Conservation (phyloP, 2,888 invertebrate species). For the Hypomecis punctinalis region DNA sequence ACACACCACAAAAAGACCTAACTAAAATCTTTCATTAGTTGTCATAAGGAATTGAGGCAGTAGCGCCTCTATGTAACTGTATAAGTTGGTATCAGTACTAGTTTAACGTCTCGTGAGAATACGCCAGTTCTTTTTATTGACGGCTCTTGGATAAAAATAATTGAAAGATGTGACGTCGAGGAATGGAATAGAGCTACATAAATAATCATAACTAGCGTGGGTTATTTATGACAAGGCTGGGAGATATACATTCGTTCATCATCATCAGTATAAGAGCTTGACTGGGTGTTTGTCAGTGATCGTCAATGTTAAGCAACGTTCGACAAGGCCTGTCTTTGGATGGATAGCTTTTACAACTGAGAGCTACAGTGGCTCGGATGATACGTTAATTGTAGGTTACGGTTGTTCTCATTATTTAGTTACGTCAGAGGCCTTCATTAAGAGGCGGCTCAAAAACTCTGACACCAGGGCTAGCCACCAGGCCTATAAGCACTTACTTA, state of each 20-base stretch:
- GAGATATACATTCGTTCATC: neutral
- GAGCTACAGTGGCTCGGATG: no score
- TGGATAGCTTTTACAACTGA: no score
- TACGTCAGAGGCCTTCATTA: no score
- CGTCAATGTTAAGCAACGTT: no score
- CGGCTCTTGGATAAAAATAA: conserved; percentile 16
- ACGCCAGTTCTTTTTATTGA: conserved; percentile 23
- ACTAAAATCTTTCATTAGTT: neutral
- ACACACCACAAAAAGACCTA: neutral
- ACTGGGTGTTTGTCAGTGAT: no score
- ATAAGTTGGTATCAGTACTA: conserved; percentile 6
- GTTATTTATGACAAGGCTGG: neutral
- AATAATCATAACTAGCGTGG: conserved; percentile 7
- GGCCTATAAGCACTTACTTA: no score
- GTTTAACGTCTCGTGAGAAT: conserved; percentile 27
- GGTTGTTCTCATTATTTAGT: no score
- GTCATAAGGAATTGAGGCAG: neutral
- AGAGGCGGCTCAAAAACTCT: no score
- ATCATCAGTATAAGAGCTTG: neutral
- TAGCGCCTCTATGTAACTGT: neutral
- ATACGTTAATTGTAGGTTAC: no score
- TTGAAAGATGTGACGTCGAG: conserved; percentile 14
- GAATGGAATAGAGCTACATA: neutral
- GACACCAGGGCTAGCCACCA: no score
- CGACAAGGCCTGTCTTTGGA: no score